phyloP scores from a whole-genome alignment of 2,888 invertebrate species.

The Acrobasis consociella region DNA sequence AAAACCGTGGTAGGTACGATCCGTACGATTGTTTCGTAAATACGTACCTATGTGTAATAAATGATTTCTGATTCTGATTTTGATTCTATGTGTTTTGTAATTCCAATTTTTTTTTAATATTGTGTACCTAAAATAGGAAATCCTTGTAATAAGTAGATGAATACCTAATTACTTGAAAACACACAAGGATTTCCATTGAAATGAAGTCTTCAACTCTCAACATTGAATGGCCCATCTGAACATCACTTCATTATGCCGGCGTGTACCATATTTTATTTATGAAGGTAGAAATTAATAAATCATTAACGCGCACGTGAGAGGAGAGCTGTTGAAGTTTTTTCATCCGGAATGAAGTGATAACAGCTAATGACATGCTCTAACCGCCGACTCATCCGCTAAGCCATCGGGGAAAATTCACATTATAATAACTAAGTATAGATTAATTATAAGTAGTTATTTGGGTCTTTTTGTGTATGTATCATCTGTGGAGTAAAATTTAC shows the following conservation, averaged over 20 bases:
- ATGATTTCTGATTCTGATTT: too few relatives aligned
- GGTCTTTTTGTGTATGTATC: too few relatives aligned
- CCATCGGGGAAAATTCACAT: constrained; percentile 54
- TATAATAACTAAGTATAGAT: too few relatives aligned
- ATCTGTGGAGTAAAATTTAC: too few relatives aligned
- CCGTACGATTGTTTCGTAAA: too few relatives aligned
- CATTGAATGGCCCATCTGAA: constrained; percentile 16
- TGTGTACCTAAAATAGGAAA: too few relatives aligned
- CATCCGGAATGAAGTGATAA: constrained; percentile 83
- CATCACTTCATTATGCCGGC: constrained; percentile 49
- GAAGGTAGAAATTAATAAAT: constrained; percentile 80
- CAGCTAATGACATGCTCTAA: constrained; percentile 77
- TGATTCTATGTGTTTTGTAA: too few relatives aligned
- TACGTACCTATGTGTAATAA: too few relatives aligned
- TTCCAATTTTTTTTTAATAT: too few relatives aligned
- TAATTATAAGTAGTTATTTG: too few relatives aligned
- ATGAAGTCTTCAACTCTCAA: constrained; percentile 1
- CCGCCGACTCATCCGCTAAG: constrained; percentile 70
- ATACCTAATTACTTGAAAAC: too few relatives aligned
- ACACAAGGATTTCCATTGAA: background rate
- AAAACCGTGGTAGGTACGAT: too few relatives aligned
- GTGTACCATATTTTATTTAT: constrained; percentile 74
- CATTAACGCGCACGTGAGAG: constrained; percentile 75
- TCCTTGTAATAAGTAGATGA: background rate
- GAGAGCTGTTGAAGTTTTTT: constrained; percentile 81